Evolutionary conservation across 2,797 vertebrate genomes (phyloP), one percentile per base, ranked within the genome.

Genomic region (Esox lucius): DNA sequence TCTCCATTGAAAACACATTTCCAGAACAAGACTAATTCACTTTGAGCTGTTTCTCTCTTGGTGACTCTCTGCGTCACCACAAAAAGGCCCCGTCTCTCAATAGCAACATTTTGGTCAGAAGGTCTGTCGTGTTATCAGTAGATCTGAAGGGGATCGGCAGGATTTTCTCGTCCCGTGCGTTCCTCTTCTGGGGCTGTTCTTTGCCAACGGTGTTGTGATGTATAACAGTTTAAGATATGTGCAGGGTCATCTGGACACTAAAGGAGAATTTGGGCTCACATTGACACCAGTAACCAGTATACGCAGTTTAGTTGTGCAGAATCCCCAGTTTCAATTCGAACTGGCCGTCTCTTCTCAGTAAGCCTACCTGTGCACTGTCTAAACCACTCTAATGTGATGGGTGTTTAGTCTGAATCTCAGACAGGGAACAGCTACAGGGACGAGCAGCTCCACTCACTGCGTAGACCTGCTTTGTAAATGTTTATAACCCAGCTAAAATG

Each of bases 381-480:
- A 5, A 61, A 24, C 22, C 56, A 61, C 22, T 61, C 56, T 61
- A 22, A 59, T 24, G 22, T 5, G 56, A 24, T 24, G 22, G 56
- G 22, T 61, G 56, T 61, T 24, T 61, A 24, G 22, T 22, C n/a
- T 59, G 53, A 61, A 56, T 61, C 22, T 24, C 13, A 46, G 42
- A 46, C 42, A 39, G 4, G 35, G 35, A n/a, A 56, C 53, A n/a
- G 56, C 53, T 22, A n/a, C 3, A 22, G 7, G 6, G n/a, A 56
- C 1, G 7, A 24, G 24, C 56, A 61, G n/a, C 56, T 67, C 19
- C 16, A n/a, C 17, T 33, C 65, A 17, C 65, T 51, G 62, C 71
- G 51, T 56, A 11, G 22, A n/a, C 70, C 22, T 53, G 67, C 68
- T 80, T 51, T 80, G 68, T 85, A 80, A 85, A 83, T 85, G 68